Evolutionary conservation across 1,140 invertebrate species (phyloP).

Genomic region (Caenorhabditis latens): DNA sequence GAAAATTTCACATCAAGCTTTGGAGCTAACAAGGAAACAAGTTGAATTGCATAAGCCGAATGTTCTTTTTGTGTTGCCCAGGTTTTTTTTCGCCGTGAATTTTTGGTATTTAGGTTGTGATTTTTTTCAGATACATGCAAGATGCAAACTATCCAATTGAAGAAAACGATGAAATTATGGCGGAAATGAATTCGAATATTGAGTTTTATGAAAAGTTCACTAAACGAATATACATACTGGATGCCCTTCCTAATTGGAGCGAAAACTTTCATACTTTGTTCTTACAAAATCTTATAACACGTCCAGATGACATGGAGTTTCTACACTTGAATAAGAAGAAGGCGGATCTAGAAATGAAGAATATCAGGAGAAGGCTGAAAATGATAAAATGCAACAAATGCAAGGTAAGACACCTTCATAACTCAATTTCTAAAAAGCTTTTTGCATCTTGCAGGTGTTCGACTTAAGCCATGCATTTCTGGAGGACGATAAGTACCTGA

Average conservation of each 20-base stretch:
- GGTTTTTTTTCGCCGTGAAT: background rate
- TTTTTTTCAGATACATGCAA: background rate
- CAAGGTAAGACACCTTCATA: background rate
- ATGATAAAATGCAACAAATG: background rate
- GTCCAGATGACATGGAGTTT: background rate
- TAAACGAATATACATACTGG: background rate
- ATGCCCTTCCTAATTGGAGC: background rate
- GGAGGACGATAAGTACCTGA: background rate
- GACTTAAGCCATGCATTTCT: slow-evolving; percentile 4
- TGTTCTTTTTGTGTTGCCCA: background rate
- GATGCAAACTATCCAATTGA: background rate
- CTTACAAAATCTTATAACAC: background rate
- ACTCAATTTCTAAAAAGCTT: background rate
- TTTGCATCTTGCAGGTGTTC: slow-evolving; percentile 10
- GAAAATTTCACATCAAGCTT: background rate
- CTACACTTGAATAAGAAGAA: slow-evolving; percentile 16
- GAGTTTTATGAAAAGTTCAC: background rate
- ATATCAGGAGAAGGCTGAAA: background rate
- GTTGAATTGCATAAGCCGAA: background rate
- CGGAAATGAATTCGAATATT: background rate
- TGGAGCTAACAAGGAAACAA: background rate
- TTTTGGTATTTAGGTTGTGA: background rate
- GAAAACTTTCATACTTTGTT: background rate
- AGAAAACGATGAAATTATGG: background rate
- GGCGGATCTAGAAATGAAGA: slow-evolving; percentile 12